Percentiles rank a stretch among this genome's conserved stretches.
Evolutionary conservation across 1,140 invertebrate genomes (phyloP).

Genomic region (Odontomachus brunneus): DNA sequence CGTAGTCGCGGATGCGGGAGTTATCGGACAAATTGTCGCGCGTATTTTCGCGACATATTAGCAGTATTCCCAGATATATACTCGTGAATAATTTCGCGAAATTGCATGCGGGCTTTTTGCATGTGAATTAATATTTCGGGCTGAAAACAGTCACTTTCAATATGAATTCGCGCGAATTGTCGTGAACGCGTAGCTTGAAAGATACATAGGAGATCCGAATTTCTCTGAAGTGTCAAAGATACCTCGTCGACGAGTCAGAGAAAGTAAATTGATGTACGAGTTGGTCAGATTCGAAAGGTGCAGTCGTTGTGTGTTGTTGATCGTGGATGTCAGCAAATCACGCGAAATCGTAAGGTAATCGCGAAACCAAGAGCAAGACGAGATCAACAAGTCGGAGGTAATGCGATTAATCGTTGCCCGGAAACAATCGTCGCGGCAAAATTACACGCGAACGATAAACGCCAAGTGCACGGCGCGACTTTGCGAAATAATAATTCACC

Average conservation of each 20-base stretch:
- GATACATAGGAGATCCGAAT: not conserved
- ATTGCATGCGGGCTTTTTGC: not conserved
- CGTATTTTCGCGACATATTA: not conserved
- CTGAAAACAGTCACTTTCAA: not conserved
- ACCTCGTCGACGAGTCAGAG: not conserved
- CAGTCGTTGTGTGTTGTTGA: not conserved
- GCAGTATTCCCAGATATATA: not conserved
- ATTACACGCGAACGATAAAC: constrained; percentile 23
- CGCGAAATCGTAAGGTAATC: constrained; percentile 4
- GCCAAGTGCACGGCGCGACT: constrained; percentile 11
- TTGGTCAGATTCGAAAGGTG: constrained; percentile 1
- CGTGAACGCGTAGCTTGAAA: not conserved
- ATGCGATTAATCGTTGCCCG: constrained; percentile 38
- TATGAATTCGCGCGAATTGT: not conserved
- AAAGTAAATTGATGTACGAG: not conserved
- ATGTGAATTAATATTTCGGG: not conserved
- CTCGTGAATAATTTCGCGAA: not conserved
- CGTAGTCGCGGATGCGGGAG: not conserved
- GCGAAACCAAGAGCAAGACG: constrained; percentile 30
- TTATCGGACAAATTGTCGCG: not conserved
- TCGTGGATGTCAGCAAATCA: not conserved
- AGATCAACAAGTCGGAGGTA: constrained; percentile 51
- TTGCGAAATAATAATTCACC: constrained; percentile 42
- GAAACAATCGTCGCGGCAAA: constrained; percentile 9
- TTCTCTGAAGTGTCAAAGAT: not conserved